phyloP scores from a whole-genome alignment of 2,113 vertebrate genomes.

The Fulica atra region DNA sequence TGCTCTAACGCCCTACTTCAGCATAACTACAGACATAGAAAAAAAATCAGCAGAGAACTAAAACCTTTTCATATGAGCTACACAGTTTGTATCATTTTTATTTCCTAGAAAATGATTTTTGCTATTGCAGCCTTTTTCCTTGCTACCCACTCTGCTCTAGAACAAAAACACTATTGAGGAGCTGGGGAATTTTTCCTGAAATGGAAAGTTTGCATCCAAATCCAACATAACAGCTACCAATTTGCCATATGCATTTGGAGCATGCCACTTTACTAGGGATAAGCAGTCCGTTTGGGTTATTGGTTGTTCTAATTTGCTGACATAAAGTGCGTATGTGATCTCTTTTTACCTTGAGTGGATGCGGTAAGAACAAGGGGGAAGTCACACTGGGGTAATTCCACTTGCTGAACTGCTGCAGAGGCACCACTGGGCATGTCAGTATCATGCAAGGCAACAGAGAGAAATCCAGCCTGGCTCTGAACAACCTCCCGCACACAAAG shows the following conservation, averaged over 20 bases:
- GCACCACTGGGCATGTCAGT: fast-evolving
- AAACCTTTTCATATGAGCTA: not conserved
- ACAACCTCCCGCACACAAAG: not conserved
- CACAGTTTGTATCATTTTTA: not conserved
- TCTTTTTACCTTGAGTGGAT: not conserved
- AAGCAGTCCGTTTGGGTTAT: not conserved
- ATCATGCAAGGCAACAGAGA: fast-evolving
- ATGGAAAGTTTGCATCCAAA: not conserved
- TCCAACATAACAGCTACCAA: not conserved
- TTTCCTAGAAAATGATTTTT: not conserved
- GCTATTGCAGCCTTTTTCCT: not conserved
- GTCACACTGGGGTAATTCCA: not conserved
- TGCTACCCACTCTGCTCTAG: not conserved
- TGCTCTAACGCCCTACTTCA: not conserved
- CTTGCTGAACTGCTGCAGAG: not conserved
- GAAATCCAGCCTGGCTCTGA: not conserved
- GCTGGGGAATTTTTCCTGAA: not conserved
- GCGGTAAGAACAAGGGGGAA: not conserved
- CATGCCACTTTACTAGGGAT: not conserved
- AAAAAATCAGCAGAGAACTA: not conserved
- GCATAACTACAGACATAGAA: not conserved
- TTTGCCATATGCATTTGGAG: not conserved
- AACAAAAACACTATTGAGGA: not conserved
- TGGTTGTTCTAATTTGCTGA: not conserved
- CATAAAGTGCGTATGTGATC: not conserved